phyloP scores from a whole-genome alignment of 2,888 invertebrate genomes.

The Apamea epomidion region DNA sequence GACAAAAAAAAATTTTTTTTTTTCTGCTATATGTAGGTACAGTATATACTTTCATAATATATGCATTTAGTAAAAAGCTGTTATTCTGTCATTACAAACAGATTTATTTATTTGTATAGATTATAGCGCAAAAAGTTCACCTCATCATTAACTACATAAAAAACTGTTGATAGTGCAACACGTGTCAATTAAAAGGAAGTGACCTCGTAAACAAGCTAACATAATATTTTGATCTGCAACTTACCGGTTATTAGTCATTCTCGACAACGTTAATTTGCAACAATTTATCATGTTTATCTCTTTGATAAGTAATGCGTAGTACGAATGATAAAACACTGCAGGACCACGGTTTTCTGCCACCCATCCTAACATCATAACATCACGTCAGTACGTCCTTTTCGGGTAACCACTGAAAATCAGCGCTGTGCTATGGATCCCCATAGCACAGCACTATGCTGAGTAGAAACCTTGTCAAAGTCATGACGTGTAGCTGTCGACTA shows the following conservation, averaged over 20 bases:
- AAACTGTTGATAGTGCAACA: conserved; percentile 29
- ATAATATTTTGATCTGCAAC: conserved; percentile 45
- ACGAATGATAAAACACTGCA: neutral
- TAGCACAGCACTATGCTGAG: neutral
- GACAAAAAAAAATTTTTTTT: too few species aligned
- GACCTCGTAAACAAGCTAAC: conserved; percentile 43
- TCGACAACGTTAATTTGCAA: conserved; percentile 17
- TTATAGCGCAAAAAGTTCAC: neutral
- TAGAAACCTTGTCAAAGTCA: neutral
- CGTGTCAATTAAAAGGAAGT: conserved; percentile 45
- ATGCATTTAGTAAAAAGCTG: too few species aligned
- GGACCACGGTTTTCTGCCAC: neutral
- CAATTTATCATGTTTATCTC: conserved; percentile 13
- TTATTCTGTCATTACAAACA: too few species aligned
- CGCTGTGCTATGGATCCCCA: too few species aligned
- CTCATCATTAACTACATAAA: conserved; percentile 9
- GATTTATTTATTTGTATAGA: too few species aligned
- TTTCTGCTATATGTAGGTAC: too few species aligned
- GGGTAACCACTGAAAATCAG: neutral
- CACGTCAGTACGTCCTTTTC: neutral
- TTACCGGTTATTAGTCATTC: conserved; percentile 46
- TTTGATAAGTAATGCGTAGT: neutral
- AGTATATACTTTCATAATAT: too few species aligned
- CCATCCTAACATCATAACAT: neutral
- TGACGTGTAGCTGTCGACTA: neutral